Base-by-base conservation (phyloP, 37 sponge, comb jelly and placozoan genomes). In the Mnemiopsis leidyi region DNA sequence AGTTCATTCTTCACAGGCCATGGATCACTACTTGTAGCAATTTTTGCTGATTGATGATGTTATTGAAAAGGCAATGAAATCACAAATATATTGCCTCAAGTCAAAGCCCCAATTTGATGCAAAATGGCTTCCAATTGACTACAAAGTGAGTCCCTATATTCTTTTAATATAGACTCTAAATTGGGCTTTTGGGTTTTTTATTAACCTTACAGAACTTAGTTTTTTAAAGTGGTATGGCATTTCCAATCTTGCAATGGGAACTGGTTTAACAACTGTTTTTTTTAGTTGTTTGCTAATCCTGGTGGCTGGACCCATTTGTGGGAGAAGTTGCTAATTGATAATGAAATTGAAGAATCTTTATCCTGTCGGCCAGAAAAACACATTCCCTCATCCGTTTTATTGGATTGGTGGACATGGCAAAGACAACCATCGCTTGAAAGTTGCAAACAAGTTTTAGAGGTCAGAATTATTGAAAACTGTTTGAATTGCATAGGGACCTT, bases 381-480 rank as follows among this genome's bases (percentile, higher is more conserved):
- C 26, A 85, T 40, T 25, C 90, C 90, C 16, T 85, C 90, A 21
- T 85, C 90, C 1, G 90, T 85, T 25, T 37, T 85, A 23, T 37
- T 85, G 5, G 90, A 85, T 25, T 85, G 90, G 90, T 85, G 90
- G 90, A 85, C 90, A 0, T 85, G 90, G 90, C 90, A 85, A 39
- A n/a, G 61, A 5, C 61, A 85, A 23, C 90, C 90, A 85, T 85
- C 90, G 1, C 24, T 40, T 39, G 28, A 85, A 23, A 40, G 61
- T 37, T 85, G 90, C 26, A 33, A 85, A 85, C 90, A 85, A 85
- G 61, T 85, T 18, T 26, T 85, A 21, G 24, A 85, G 90, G 90
- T 85, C 13, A 32, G 35, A 31, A 77, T 16, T 1, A 32, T 3
- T 77, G n/a, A n/a, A n/a, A n/a, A n/a, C n/a, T n/a, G n/a, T n/a